Base-by-base conservation (phyloP, 2,797 vertebrate species). In the Phataginus tricuspis region DNA sequence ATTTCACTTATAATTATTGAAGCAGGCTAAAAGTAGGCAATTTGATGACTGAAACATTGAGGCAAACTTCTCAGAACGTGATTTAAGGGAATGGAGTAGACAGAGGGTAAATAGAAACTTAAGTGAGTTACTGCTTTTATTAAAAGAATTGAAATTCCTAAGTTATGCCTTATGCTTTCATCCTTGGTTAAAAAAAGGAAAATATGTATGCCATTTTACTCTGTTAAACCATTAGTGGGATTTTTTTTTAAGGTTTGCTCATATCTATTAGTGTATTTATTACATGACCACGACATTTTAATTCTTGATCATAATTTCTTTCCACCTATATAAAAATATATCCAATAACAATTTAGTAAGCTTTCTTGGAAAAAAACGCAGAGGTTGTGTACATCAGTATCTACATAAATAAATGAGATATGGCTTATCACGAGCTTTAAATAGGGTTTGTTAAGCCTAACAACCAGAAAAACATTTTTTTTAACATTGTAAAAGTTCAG, bases 1-100 rank as follows among this genome's bases (percentile, higher is more conserved):
- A 71, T 86, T 91, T 96, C 27, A 90, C 0, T 69, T 90, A 0
- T 74, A 93, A 34, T 93, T 96, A 79, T 86, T 71, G 15, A 1
- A 25, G 5, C n/a, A 78, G 66, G 8, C 74, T 68, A 21, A 88
- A 77, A 86, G 18, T 31, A 55, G 23, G 1, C 4, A 49, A 83
- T 79, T 11, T 79, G 23, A 7, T 71, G 59, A 92, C 71, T 15
- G 10, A 90, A 63, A 85, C 27, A 4, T 82, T 13, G 80, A 2
- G 31, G n/a, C n/a, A 96, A 61, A 84, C 61, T 97, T 79, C 74
- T 66, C 8, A 75, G 11, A 83, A 71, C 91, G 18, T 77, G 69
- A 69, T 4, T 90, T 90, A 66, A 85, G 19, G 3, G 27, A 78
- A 75, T 51, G 7, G 39, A 72, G n/a, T 18, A 23, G 90, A 42